Conservation (phyloP, 2,888 invertebrate genomes). For the Cenopis cana region DNA sequence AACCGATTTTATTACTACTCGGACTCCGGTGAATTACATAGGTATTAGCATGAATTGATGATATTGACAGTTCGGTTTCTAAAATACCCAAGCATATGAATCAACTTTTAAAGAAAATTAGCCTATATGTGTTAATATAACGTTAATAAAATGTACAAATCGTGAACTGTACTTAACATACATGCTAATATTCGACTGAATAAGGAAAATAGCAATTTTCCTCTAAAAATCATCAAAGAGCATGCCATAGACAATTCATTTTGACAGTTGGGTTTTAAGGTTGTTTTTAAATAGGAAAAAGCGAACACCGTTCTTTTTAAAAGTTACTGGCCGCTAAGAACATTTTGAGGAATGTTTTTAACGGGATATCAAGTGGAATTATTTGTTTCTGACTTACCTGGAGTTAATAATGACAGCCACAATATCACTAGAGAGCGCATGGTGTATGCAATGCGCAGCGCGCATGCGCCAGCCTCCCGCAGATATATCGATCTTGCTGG, state of each 20-base stretch:
- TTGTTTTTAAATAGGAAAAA: slow-evolving; percentile 35
- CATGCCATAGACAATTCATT: slow-evolving; percentile 55
- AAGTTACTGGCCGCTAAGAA: slow-evolving; percentile 29
- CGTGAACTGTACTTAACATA: background rate
- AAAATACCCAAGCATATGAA: background rate
- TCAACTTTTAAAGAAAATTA: slow-evolving; percentile 12
- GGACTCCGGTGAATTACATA: background rate
- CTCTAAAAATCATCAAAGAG: slow-evolving; percentile 49
- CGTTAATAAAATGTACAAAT: slow-evolving; percentile 10
- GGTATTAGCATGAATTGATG: background rate
- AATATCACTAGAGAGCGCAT: slow-evolving; percentile 77
- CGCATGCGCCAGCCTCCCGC: slow-evolving; percentile 77
- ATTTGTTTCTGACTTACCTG: slow-evolving; percentile 73
- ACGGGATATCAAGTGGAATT: slow-evolving; percentile 1
- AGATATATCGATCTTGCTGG: slow-evolving; percentile 73
- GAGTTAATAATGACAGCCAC: slow-evolving; percentile 68
- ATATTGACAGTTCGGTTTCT: slow-evolving; percentile 1
- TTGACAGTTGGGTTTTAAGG: slow-evolving; percentile 53
- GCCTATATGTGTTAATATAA: slow-evolving; percentile 5
- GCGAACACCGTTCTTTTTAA: slow-evolving; percentile 35
- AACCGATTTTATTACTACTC: background rate
- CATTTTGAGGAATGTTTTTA: background rate
- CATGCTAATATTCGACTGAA: background rate
- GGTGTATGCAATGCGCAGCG: slow-evolving; percentile 64
- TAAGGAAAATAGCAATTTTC: background rate